Evolutionary conservation across 2,888 invertebrate species (phyloP).

Genomic region (Branchinecta sandiegonensis): DNA sequence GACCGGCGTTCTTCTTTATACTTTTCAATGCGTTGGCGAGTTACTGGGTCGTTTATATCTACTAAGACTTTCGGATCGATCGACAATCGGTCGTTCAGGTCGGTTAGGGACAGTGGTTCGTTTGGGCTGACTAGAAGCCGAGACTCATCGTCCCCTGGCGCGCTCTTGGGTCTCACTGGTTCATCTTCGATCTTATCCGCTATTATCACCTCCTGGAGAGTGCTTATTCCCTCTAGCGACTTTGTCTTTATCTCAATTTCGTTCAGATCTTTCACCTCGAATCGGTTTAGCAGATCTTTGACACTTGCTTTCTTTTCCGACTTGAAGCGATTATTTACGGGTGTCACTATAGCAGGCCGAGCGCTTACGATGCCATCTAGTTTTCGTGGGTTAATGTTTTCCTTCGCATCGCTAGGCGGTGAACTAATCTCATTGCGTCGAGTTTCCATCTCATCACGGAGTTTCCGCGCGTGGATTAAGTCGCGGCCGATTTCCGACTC

Average conservation of each 20-base stretch:
- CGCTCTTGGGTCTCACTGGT: slow-evolving; percentile 16
- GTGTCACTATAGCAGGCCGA: not conserved
- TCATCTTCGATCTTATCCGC: slow-evolving; percentile 12
- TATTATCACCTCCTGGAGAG: not conserved
- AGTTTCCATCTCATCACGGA: slow-evolving; percentile 35
- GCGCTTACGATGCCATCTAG: slow-evolving; percentile 6
- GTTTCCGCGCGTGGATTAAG: slow-evolving; percentile 37
- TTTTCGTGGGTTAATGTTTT: not conserved
- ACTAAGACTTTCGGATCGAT: slow-evolving; percentile 23
- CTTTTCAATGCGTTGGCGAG: slow-evolving; percentile 69
- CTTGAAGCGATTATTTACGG: not conserved
- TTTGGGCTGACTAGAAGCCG: not conserved
- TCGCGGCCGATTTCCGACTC: slow-evolving; percentile 40
- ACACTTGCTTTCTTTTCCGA: slow-evolving; percentile 27
- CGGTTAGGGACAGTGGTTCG: slow-evolving; percentile 12
- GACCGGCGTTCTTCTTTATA: slow-evolving; percentile 79
- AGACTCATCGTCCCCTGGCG: slow-evolving; percentile 15
- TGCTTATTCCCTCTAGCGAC: slow-evolving; percentile 10
- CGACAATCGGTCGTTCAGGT: not conserved
- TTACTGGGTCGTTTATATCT: slow-evolving; percentile 41
- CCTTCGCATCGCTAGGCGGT: slow-evolving; percentile 24
- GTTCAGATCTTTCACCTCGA: slow-evolving; percentile 25
- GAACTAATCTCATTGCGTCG: slow-evolving; percentile 27
- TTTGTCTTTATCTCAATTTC: not conserved
- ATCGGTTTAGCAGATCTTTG: slow-evolving; percentile 29